Base-by-base conservation (phyloP, 2,113 vertebrate genomes). In the Holacanthus passer region DNA sequence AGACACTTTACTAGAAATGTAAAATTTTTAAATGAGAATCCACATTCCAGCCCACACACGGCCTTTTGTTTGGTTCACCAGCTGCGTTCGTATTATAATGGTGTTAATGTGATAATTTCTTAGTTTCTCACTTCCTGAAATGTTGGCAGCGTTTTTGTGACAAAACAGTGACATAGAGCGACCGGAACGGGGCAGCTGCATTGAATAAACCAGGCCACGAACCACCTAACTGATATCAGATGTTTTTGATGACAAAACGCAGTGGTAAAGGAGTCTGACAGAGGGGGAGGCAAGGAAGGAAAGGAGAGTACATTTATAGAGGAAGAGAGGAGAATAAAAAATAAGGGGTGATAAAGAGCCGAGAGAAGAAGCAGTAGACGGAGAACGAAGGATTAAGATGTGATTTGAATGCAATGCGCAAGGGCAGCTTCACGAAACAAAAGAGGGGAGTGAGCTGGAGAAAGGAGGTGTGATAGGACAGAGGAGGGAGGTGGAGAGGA, bases 181-280 rank as follows among this genome's bases (percentile, higher is more conserved):
- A 52, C 55, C 39, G 39, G 82, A 84, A 47, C 1, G 7, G 43
- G 39, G 52, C 82, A 82, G 66, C 85, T 90, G 87, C 35, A n/a
- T 19, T 76, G 52, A 86, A 84, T 90, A 45, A 89, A 91, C 63
- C 45, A 7, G 55, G 31, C 59, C 79, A 78, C 76, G 58, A 75
- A 41, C 35, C 39, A 73, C 53, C 50, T 90, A 91, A 92, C 22
- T 77, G 64, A 65, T 84, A 62, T 90, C 91, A 92, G 88, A 92
- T 91, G 90, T 91, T 85, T 73, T 58, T 67, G 8, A 73, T 37
- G 48, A 72, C 62, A 86, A 75, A 90, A 75, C 55, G 64, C 65
- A 55, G 56, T 29, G 3, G 45, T 31, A 37, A 37, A 78, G n/a
- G 32, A 52, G 71, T 41, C 10, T 2, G 4, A 60, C 58, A 41